These are phyloP conservation scores for Rugalucina vietnamica DNA, from an alignment of 2,888 invertebrate genomes.

Conservation along the genomic window DNA sequence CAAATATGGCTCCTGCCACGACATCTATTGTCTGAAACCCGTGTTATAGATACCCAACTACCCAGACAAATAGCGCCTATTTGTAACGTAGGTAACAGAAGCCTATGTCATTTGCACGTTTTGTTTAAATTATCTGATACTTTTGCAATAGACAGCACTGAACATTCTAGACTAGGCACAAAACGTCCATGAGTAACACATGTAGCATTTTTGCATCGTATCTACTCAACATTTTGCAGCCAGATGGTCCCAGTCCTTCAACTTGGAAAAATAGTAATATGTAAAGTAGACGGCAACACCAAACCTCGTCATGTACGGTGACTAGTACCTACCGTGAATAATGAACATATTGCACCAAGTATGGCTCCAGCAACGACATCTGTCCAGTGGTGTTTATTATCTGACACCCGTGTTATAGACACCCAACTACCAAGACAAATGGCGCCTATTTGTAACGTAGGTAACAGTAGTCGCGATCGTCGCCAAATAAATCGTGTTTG, in stretches of 20 bases:
- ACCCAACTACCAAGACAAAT: conserved; percentile 88
- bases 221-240: no score
- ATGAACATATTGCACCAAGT: conserved; percentile 84
- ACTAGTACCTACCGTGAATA: conserved; percentile 69
- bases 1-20: conserved; percentile 88
- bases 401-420: conserved; percentile 93
- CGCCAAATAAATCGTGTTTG: conserved; percentile 57
- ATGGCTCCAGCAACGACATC: conserved; percentile 93
- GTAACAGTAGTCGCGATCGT: conserved; percentile 88
- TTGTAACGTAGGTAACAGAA: conserved; percentile 93
- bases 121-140: no score
- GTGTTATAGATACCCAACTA: conserved; percentile 87
- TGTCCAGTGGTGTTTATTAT: conserved; percentile 99
- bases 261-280: no score
- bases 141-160: no score
- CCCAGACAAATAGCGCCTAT: conserved; percentile 91
- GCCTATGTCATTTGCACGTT: no score
- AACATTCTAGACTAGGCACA: no score
- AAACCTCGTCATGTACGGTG: no score
- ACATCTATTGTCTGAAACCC: conserved; percentile 98
- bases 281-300: no score
- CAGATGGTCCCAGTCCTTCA: no score
- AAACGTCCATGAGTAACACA: no score
- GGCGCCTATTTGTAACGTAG: conserved; percentile 92
- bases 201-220: no score